phyloP scores from a whole-genome alignment of 2,797 vertebrate genomes.

The Ceyx erithaca region DNA sequence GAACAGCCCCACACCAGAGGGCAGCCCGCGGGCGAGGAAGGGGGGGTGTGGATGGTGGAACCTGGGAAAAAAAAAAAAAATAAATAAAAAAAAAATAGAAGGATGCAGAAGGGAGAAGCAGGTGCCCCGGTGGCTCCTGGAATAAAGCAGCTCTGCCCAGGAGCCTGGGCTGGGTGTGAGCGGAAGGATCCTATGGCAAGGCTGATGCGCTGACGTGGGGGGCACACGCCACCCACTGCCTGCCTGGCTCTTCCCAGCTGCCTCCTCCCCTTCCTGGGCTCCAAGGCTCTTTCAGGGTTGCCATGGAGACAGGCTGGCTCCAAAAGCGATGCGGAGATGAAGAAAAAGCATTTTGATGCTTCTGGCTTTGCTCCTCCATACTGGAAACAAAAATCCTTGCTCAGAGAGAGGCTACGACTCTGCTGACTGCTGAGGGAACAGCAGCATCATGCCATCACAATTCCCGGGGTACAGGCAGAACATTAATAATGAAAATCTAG shows the following conservation, averaged over 20 bases:
- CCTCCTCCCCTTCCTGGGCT: constrained; percentile 64
- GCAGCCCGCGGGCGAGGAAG: background rate
- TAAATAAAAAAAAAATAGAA: background rate
- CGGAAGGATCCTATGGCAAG: constrained; percentile 82
- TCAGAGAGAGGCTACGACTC: background rate
- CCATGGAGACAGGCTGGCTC: constrained; percentile 86
- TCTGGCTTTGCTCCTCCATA: constrained; percentile 23
- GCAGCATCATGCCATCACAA: background rate
- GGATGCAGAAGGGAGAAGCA: constrained; percentile 56
- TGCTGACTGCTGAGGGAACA: background rate
- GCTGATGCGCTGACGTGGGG: constrained; percentile 67
- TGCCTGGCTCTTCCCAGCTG: constrained; percentile 70
- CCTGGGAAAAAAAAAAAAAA: background rate
- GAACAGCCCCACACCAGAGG: too few relatives aligned
- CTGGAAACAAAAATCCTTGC: background rate
- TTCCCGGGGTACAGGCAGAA: background rate
- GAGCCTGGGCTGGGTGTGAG: constrained; percentile 78
- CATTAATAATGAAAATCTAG: constrained; percentile 51
- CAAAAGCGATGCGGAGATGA: constrained; percentile 70
- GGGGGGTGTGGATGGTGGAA: background rate
- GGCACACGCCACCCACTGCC: constrained; percentile 82
- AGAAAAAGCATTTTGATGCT: constrained; percentile 69
- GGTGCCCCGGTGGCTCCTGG: constrained; percentile 71
- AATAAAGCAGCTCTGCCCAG: constrained; percentile 72
- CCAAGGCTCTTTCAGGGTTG: constrained; percentile 87